A percentile compares a stretch with the other conserved stretches of the same genome.
phyloP scores from a whole-genome alignment of 2,113 vertebrate genomes.

The Toxotes jaculatrix region DNA sequence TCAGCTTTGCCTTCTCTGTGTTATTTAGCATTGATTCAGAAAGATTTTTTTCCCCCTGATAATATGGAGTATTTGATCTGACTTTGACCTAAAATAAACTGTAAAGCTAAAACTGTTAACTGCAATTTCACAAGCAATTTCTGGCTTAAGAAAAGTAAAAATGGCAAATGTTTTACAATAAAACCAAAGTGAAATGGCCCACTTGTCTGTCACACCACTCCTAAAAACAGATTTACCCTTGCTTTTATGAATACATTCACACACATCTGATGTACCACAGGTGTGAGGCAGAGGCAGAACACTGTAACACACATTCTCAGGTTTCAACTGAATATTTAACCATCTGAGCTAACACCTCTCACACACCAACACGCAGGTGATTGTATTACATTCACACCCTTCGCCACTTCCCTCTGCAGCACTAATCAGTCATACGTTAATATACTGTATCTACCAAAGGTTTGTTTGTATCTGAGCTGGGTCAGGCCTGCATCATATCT shows the following conservation, averaged over 20 bases:
- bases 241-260: neutral
- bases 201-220: neutral
- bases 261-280: constrained; percentile 24
- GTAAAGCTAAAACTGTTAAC: neutral
- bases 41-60: neutral
- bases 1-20: neutral
- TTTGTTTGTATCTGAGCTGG: neutral
- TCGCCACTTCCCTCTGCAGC: constrained; percentile 1
- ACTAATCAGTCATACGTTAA: neutral
- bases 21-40: constrained; percentile 1
- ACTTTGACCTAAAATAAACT: neutral
- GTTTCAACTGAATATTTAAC: constrained; percentile 75
- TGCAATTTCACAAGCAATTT: no score
- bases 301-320: constrained; percentile 46
- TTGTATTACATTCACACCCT: constrained; percentile 54
- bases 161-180: neutral
- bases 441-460: neutral
- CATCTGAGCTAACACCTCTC: constrained; percentile 48
- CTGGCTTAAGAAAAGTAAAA: neutral
- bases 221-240: neutral
- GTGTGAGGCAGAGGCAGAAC: constrained; percentile 36
- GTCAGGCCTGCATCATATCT: neutral
- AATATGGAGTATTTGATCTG: neutral
- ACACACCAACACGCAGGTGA: constrained; percentile 29
- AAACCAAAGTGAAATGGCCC: neutral